Evolutionary conservation across 2,113 vertebrate genomes (phyloP), one percentile per base, ranked within the genome.

Genomic region (Scomber japonicus): DNA sequence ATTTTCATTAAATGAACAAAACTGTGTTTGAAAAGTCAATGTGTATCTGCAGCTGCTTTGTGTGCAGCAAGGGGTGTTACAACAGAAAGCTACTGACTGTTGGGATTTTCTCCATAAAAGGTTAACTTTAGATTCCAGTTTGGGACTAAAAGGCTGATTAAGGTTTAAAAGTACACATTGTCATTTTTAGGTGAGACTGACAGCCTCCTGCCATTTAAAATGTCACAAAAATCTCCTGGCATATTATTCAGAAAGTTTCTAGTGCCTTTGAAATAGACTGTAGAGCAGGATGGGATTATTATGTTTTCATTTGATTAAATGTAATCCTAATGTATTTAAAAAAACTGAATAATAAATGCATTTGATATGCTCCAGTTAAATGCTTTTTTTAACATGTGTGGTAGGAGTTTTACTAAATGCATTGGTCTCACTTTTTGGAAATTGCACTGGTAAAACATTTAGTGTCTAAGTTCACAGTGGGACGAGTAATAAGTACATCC

Each of bases 191-290:
- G 11, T 62, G 27, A 62, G 57, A 60, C 49, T 60, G 31, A 77
- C n/a, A 45, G n/a, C 24, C 46, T 44, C 15, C 21, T 80, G 78
- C 54, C 71, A 81, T 75, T 76, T 64, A 49, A 76, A 80, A 71
- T 71, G 79, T 69, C 71, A 84, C 35, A 2, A 54, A 71, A 75
- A 44, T 44, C 49, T 50, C 21, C 21, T 19, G 45, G 51, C 49
- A 71, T 12, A 71, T 81, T 83, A 70, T 49, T 70, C 14, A 75
- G 17, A 59, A 40, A 40, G 11, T 5, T 45, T 14, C 17, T 45
- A 1, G 55, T 63, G n/a, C 10, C 27, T 65, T 64, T 68, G 17
- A 59, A 81, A 71, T 59, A 11, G 30, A 60, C 19, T 27, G 27
- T 30, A 15, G 9, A 73, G 21, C 61, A 40, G 30, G 10, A 4